Conservation (phyloP, 2,888 invertebrate species). For the Crematogaster levior region DNA sequence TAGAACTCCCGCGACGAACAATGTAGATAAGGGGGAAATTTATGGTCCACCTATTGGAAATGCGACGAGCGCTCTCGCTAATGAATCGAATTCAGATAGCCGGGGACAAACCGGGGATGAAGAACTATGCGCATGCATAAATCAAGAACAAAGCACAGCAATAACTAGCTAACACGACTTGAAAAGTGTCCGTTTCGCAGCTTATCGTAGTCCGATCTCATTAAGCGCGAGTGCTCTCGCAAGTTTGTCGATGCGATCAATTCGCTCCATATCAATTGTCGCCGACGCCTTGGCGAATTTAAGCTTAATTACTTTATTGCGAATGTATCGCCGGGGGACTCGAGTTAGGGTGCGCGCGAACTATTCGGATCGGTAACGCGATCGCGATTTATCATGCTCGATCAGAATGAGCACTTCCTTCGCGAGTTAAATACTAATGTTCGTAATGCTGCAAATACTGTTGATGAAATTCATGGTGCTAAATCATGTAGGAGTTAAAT, state of each 20-base stretch:
- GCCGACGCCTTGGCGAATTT: slow-evolving; percentile 71
- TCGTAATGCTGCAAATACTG: not conserved
- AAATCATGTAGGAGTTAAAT: not conserved
- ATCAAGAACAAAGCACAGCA: slow-evolving; percentile 61
- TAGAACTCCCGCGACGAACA: slow-evolving; percentile 37
- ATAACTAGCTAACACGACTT: slow-evolving; percentile 39
- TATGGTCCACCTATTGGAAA: slow-evolving; percentile 43
- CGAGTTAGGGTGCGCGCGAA: slow-evolving; percentile 29
- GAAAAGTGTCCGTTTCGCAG: slow-evolving; percentile 65
- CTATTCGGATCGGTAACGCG: slow-evolving; percentile 6
- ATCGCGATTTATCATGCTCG: not conserved
- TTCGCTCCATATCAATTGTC: slow-evolving; percentile 77
- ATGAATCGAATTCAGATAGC: slow-evolving; percentile 52
- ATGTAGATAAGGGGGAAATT: slow-evolving; percentile 47
- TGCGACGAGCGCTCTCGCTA: slow-evolving; percentile 44
- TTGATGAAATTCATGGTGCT: not conserved
- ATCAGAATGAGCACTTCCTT: not conserved
- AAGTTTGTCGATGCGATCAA: slow-evolving; percentile 75
- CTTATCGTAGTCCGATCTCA: slow-evolving; percentile 77
- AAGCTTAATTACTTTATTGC: slow-evolving; percentile 75
- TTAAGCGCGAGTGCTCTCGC: slow-evolving; percentile 79
- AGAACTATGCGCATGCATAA: slow-evolving; percentile 53
- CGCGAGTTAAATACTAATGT: not conserved
- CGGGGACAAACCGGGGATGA: slow-evolving; percentile 37
- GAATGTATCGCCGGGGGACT: slow-evolving; percentile 69